phyloP scores from a whole-genome alignment of 2,113 vertebrate genomes.

The Colinus virginianus region DNA sequence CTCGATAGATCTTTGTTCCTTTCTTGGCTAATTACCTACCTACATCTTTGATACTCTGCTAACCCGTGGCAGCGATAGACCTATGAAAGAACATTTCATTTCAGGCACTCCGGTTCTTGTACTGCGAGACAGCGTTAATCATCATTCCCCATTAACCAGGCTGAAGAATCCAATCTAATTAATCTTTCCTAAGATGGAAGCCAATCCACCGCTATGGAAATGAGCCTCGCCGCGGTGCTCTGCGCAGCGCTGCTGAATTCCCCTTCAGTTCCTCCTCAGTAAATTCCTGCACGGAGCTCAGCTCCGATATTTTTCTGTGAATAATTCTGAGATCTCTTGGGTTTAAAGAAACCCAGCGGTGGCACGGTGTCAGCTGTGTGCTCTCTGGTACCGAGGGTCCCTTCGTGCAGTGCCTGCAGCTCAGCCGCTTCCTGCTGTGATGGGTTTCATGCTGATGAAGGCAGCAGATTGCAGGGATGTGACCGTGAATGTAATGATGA shows the following conservation, averaged over 20 bases:
- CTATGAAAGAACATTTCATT: neutral
- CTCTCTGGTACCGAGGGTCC: neutral
- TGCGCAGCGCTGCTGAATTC: neutral
- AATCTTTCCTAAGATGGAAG: neutral
- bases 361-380: neutral
- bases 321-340: neutral
- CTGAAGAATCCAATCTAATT: slow-evolving; percentile 19
- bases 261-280: neutral
- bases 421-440: neutral
- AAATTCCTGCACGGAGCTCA: neutral
- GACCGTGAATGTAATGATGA: neutral
- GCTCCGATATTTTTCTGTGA: neutral
- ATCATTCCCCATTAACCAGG: neutral
- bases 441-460: slow-evolving; percentile 39
- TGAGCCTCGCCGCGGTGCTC: neutral
- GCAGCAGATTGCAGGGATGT: slow-evolving; percentile 34
- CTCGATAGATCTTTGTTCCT: neutral
- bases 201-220: neutral
- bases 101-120: neutral
- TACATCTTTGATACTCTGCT: neutral
- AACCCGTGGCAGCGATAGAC: neutral
- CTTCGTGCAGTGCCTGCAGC: neutral
- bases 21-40: neutral
- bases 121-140: neutral
- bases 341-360: neutral